Evolutionary conservation across 2,113 vertebrate genomes (phyloP).

Genomic region (Dipodomys stephensi): DNA sequence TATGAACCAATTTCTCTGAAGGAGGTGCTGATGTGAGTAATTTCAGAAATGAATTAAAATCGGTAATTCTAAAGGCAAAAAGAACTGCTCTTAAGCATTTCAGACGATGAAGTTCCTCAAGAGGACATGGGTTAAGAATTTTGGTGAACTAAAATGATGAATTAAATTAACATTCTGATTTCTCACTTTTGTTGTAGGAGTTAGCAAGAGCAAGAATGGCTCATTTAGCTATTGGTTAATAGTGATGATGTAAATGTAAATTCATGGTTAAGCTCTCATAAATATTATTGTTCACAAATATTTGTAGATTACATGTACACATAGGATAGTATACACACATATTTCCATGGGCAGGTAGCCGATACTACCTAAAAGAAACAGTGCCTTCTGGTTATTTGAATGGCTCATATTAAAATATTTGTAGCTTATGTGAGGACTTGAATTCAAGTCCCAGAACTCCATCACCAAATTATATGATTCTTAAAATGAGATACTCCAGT

Average conservation of each 20-base stretch:
- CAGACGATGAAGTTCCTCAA: not conserved
- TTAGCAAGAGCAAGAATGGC: not conserved
- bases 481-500: no score
- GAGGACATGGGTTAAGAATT: no score
- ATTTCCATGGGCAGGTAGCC: not conserved
- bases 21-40: not conserved
- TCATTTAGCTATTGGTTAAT: not conserved
- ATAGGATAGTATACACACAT: not conserved
- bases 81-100: not conserved
- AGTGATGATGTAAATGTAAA: not conserved
- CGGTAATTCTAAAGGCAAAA: not conserved
- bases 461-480: no score
- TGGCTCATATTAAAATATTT: not conserved
- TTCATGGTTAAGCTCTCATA: not conserved
- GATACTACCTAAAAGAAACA: not conserved
- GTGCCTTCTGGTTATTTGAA: not conserved
- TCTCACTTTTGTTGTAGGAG: no score
- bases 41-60: not conserved
- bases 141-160: no score
- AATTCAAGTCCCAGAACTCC: not conserved
- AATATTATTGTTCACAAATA: not conserved
- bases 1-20: not conserved
- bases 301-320: not conserved
- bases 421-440: not conserved
- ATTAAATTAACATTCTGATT: no score